A percentile compares a stretch with the other conserved stretches of the same genome.
These are phyloP conservation scores for Apis laboriosa DNA, from an alignment of 1,140 invertebrate species.

Conservation along the genomic window DNA sequence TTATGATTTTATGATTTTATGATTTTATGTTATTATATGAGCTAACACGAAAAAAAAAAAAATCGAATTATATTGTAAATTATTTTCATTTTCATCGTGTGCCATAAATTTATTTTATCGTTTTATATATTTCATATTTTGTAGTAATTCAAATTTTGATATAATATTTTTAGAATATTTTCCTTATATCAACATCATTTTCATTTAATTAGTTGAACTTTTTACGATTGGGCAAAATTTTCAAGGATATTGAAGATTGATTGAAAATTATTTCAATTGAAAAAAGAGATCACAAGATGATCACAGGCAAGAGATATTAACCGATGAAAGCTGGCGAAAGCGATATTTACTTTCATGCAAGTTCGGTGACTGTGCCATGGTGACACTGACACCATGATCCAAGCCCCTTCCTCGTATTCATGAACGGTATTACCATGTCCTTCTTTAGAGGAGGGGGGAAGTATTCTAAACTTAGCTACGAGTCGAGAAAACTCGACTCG, in stretches of 20 bases:
- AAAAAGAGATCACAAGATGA: background rate
- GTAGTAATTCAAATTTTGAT: background rate
- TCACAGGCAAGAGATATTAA: background rate
- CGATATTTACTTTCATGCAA: conserved; percentile 24
- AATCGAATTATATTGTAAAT: too few relatives aligned
- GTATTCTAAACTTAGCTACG: conserved; percentile 59
- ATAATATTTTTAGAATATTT: too few relatives aligned
- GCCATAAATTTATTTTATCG: too few relatives aligned
- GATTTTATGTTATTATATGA: too few relatives aligned
- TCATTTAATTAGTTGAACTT: background rate
- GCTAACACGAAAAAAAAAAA: too few relatives aligned
- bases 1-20: too few relatives aligned
- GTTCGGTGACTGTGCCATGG: conserved; percentile 36
- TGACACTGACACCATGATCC: conserved; percentile 20
- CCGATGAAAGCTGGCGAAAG: conserved; percentile 41
- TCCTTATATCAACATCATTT: background rate
- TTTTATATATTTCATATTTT: background rate
- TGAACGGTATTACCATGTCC: conserved; percentile 27
- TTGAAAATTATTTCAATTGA: background rate
- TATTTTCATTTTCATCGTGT: too few relatives aligned
- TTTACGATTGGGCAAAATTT: too few relatives aligned
- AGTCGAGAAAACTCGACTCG: conserved; percentile 43
- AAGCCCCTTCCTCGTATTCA: conserved; percentile 24
- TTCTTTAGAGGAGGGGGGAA: conserved; percentile 35
- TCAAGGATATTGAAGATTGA: background rate